Evolutionary conservation across 2,888 invertebrate genomes (phyloP), one percentile per base, ranked within the genome.

Genomic region (Heliothis peltigera): DNA sequence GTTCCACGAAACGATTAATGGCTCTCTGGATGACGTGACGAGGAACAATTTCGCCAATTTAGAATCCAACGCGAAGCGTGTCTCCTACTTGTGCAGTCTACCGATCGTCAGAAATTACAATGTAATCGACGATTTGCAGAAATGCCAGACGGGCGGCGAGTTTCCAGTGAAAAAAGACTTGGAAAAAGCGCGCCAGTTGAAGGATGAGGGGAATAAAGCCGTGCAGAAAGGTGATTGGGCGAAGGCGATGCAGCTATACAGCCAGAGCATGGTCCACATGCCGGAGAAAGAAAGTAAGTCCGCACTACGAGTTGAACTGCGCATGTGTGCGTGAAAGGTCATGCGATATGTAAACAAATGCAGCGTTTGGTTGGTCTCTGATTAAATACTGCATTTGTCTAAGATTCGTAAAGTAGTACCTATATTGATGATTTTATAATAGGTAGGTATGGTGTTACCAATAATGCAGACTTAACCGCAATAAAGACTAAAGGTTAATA

Each of bases 211-310:
- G 3, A 98, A 98, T 84, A 93, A 95, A 67, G 96, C 96, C 5
- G 98, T 98, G 80, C 96, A 96, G 76, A 96, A 95, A 78, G 97
- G 96, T 57, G 96, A 97, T 76, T 97, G 96, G 95, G 85, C 89
- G 32, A 96, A 95, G 77, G 97, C 98, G 1, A 91, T 98, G 85
- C 92, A 96, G 35, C 88, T 96, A 47, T 98, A 98, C 88, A 97
- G 96, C 65, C 95, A 96, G 79, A 96, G 97, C 74, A 96, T 97
- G 84, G 88, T 97, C 22, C 91, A 96, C 54, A 95, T 97, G 86
- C 97, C 98, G 12, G 95, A 95, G 64, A 96, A 96, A 79, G 95
- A 96, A 91, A 96, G 98, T 97, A 92, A 95, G 95, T 93, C 54
- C 4, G 57, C 32, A 67, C 35, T 42, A 22, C n/a, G 7, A 15